Evolutionary conservation across 2,113 vertebrate species (phyloP).

Genomic region (Corythoichthys haematopterus): DNA sequence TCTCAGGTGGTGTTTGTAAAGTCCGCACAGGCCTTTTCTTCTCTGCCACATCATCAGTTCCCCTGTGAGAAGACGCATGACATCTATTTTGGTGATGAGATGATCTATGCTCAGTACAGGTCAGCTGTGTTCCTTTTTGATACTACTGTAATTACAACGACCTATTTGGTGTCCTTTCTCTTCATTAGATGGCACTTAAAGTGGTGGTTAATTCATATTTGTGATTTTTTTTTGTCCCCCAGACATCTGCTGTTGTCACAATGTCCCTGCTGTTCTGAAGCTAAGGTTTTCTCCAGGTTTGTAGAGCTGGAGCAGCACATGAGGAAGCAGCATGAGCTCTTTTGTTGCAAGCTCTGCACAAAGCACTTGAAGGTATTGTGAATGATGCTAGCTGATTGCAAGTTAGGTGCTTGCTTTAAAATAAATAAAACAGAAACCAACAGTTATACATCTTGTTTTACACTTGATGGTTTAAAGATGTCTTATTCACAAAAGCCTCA

Average conservation of each 20-base stretch:
- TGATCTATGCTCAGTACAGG: constrained; percentile 84
- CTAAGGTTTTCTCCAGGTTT: constrained; percentile 82
- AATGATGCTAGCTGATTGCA: background rate
- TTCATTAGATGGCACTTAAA: background rate
- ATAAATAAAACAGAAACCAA: too few relatives aligned
- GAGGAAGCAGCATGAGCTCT: constrained; percentile 93
- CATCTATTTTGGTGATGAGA: constrained; percentile 84
- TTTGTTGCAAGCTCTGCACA: constrained; percentile 92
- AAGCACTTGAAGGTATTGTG: constrained; percentile 87
- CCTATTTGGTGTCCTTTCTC: background rate
- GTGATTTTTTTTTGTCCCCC: background rate
- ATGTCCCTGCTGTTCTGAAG: constrained; percentile 80
- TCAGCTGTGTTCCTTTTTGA: constrained; percentile 30
- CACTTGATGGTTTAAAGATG: too few relatives aligned
- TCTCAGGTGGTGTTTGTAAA: constrained; percentile 87
- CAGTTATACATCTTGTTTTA: too few relatives aligned
- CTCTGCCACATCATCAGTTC: constrained; percentile 77
- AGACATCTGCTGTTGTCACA: constrained; percentile 88
- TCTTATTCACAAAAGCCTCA: too few relatives aligned
- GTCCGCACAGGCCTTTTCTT: constrained; percentile 78
- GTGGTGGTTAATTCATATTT: background rate
- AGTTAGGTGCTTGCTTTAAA: background rate
- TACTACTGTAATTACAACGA: background rate
- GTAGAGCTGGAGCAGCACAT: constrained; percentile 96
- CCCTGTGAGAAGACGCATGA: constrained; percentile 86